A percentile compares a stretch with the other conserved stretches of the same genome.
These are phyloP conservation scores for Athalia circularis DNA, from an alignment of 2,888 invertebrate genomes.

Conservation along the genomic window DNA sequence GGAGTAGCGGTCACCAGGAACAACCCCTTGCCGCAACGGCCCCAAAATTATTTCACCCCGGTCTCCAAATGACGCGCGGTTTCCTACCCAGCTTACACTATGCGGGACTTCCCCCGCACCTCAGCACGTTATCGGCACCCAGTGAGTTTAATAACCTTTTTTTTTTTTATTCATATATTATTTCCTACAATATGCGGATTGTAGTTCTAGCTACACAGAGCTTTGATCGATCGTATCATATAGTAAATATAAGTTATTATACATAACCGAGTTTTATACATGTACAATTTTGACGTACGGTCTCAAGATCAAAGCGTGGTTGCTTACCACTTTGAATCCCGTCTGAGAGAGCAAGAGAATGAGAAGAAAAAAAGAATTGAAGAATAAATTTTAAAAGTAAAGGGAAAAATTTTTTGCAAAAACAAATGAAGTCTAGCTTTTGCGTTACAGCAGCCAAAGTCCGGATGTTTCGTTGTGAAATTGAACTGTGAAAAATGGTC, in stretches of 20 bases:
- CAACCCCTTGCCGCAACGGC: constrained; percentile 78
- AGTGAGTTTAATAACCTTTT: constrained; percentile 60
- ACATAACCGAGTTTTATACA: constrained; percentile 14
- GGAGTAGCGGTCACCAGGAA: constrained; percentile 73
- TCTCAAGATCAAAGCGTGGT: constrained; percentile 39
- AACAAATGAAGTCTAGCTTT: constrained; percentile 3
- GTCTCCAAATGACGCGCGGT: constrained; percentile 78
- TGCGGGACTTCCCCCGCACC: constrained; percentile 79
- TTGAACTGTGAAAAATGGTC: constrained; percentile 36
- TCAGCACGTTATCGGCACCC: constrained; percentile 74
- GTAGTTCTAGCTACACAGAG: too few relatives aligned
- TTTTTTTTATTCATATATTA: not conserved
- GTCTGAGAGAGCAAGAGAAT: constrained; percentile 2
- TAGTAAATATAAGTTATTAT: too few relatives aligned
- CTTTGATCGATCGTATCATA: not conserved
- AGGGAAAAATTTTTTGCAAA: not conserved
- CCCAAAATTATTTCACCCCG: constrained; percentile 78
- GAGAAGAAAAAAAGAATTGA: not conserved
- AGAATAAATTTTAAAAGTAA: constrained; percentile 19
- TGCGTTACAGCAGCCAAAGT: constrained; percentile 1
- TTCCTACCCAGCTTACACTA: constrained; percentile 76
- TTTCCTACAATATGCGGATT: too few relatives aligned
- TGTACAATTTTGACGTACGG: constrained; percentile 37
- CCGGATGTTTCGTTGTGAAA: constrained; percentile 42
- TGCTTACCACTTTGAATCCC: constrained; percentile 41